Evolutionary conservation across 2,113 vertebrate genomes (phyloP).

Genomic region (Dromiciops gliroides): DNA sequence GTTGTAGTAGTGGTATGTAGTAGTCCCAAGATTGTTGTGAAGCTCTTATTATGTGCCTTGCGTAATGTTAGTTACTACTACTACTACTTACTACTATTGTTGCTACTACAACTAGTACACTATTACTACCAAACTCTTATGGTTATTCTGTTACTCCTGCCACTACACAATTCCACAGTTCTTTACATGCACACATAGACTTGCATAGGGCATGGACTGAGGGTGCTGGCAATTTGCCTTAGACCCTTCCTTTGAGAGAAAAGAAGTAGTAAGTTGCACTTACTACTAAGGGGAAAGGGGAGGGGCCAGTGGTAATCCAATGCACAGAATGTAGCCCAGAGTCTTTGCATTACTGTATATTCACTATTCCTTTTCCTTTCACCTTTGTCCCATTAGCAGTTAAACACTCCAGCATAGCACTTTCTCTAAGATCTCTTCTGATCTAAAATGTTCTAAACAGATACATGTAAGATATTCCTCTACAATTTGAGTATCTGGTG

Average conservation of each 20-base stretch:
- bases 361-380: background rate
- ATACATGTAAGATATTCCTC: background rate
- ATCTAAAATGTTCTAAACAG: background rate
- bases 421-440: background rate
- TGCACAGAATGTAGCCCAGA: background rate
- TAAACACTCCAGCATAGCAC: background rate
- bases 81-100: background rate
- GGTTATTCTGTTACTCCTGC: background rate
- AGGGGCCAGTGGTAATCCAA: background rate
- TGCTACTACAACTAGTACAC: background rate
- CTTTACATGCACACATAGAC: background rate
- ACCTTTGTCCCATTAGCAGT: background rate
- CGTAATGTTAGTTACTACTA: background rate
- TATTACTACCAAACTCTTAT: too few relatives aligned
- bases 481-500: background rate
- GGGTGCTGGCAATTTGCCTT: background rate
- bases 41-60: too few relatives aligned
- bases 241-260: background rate
- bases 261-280: background rate
- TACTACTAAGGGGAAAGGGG: background rate
- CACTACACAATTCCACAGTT: background rate
- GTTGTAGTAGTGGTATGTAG: too few relatives aligned
- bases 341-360: background rate
- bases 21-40: too few relatives aligned
- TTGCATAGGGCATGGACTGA: background rate